Conservation (phyloP, 2,888 invertebrate species). For the Oscheius sp. region DNA sequence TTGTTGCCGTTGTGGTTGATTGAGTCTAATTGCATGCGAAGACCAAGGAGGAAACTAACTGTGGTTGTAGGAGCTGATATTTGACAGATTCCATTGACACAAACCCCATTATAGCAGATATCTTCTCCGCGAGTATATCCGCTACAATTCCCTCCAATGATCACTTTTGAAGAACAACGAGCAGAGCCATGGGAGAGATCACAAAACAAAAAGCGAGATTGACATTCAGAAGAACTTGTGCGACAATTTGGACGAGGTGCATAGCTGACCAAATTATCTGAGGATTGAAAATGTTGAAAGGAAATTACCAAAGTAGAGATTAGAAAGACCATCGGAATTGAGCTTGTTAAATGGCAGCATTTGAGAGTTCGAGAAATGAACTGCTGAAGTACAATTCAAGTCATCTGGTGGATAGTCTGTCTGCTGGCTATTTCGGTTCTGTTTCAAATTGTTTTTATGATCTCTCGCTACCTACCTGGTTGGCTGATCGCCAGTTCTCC, state of each 20-base stretch:
- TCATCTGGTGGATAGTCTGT: slow-evolving; percentile 54
- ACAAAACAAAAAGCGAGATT: slow-evolving; percentile 57
- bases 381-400: slow-evolving; percentile 49
- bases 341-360: slow-evolving; percentile 50
- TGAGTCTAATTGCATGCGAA: background rate
- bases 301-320: slow-evolving; percentile 58
- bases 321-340: slow-evolving; percentile 63
- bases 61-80: background rate
- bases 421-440: slow-evolving; percentile 39
- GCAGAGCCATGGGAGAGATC: slow-evolving; percentile 46
- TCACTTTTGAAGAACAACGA: slow-evolving; percentile 56
- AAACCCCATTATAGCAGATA: slow-evolving; percentile 51
- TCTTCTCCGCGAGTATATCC: slow-evolving; percentile 35
- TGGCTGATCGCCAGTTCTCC: slow-evolving; percentile 61
- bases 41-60: background rate
- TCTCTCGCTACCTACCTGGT: slow-evolving; percentile 6
- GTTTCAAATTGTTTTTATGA: background rate
- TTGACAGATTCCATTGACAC: slow-evolving; percentile 47
- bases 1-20: background rate
- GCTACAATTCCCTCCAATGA: slow-evolving; percentile 42
- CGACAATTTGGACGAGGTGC: background rate
- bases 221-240: slow-evolving; percentile 41
- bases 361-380: slow-evolving; percentile 52
- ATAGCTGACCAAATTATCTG: slow-evolving; percentile 30
- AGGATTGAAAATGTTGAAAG: slow-evolving; percentile 53